A percentile compares a stretch with the other conserved stretches of the same genome.
Evolutionary conservation across 2,888 invertebrate species (phyloP).

Genomic region (Caenorhabditis sp.): DNA sequence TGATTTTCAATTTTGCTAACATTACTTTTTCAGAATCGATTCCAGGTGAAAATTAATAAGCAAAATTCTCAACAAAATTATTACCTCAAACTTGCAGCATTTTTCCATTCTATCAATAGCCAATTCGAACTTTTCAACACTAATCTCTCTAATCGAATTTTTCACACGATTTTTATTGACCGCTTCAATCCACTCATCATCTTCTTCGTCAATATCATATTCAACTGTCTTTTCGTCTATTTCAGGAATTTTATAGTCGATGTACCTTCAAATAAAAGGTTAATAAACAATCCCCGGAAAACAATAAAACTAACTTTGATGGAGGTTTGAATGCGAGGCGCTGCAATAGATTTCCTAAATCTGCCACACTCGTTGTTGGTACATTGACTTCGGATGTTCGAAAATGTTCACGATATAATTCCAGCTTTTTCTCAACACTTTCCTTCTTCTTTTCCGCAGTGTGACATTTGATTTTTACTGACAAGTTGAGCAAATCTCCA

Average conservation of each 20-base stretch:
- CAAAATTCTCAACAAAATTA: background rate
- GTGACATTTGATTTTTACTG: background rate
- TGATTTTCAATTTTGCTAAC: background rate
- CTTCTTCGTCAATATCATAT: constrained; percentile 12
- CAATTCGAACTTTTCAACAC: constrained; percentile 9
- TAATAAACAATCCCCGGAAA: background rate
- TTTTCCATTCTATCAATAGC: constrained; percentile 36
- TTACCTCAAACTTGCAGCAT: constrained; percentile 21
- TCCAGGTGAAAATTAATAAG: background rate
- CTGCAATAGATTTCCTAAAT: background rate
- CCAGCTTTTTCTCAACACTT: background rate
- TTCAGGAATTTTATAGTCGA: background rate
- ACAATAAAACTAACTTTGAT: background rate
- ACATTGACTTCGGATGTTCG: background rate
- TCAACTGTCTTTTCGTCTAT: background rate
- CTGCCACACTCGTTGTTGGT: background rate
- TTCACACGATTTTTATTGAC: background rate
- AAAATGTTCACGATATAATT: background rate
- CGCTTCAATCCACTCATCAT: constrained; percentile 2
- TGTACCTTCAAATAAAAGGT: background rate
- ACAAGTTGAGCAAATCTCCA: background rate
- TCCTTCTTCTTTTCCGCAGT: background rate
- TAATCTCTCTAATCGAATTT: background rate
- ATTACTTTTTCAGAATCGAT: background rate
- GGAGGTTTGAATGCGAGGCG: background rate